Evolutionary conservation across 2,113 vertebrate genomes (phyloP), one percentile per base, ranked within the genome.

Genomic region (Aviceda subcristata): DNA sequence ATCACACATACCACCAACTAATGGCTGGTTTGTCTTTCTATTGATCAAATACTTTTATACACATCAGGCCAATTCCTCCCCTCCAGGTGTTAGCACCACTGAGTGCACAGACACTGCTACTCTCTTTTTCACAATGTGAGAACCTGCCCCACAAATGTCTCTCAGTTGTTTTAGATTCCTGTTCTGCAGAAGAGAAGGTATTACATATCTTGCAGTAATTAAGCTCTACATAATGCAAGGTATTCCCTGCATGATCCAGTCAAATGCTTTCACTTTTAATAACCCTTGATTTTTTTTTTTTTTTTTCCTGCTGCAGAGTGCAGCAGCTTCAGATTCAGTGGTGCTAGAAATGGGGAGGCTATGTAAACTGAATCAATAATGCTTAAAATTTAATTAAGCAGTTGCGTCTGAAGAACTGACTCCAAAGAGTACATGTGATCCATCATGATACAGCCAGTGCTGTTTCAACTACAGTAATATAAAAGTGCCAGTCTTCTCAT

Each of bases 321-420:
- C 38, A 71, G 48, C 50, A 76, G 23, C 24, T 86, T 80, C 36
- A 83, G 87, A 79, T 87, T 94, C 77, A 67, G 60, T 51, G 20
- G 46, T 91, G 62, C 30, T 78, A 51, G 62, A 90, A 87, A 10
- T 76, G 24, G 24, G 24, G 71, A 94, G 27, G 67, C 85, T 93
- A 50, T 81, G 71, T 88, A 96, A 93, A 92, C 74, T 38, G 7
- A 95, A 93, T 95, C 92, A 94, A 93, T 97, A 96, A 93, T 71
- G 41, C 78, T 97, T 93, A 96, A 97, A 95, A 94, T 93, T 95
- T 97, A 95, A 96, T 96, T 96, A 96, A 94, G 78, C 63, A 55
- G 50, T 88, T 92, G 55, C 29, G 22, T 92, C 74, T 96, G 78
- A 94, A 92, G 74, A 94, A 95, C 56, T 85, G 84, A 69, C 78